These are phyloP conservation scores for Listronotus bonariensis DNA, from an alignment of 1,140 invertebrate genomes.

Conservation along the genomic window DNA sequence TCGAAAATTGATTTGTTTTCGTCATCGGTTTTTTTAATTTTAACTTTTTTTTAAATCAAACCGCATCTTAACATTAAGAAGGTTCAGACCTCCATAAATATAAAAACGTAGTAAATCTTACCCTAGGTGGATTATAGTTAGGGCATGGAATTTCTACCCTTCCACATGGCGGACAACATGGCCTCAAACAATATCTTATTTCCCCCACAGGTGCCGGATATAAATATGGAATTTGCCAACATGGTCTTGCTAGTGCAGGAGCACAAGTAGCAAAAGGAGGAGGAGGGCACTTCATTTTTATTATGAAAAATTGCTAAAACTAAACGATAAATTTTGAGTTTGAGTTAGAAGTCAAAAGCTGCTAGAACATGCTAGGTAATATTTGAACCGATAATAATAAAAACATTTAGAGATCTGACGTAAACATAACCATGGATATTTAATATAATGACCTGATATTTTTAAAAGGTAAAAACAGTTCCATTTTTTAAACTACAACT, in stretches of 20 bases:
- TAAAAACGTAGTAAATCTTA: not conserved
- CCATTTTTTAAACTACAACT: too few species aligned
- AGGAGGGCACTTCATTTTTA: slow-evolving; percentile 5
- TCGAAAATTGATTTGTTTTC: too few species aligned
- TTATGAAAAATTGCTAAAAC: not conserved
- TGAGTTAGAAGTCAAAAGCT: not conserved
- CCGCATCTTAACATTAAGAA: too few species aligned
- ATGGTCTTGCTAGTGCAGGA: slow-evolving; percentile 19
- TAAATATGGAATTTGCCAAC: slow-evolving; percentile 21
- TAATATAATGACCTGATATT: too few species aligned
- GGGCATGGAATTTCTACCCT: slow-evolving; percentile 20
- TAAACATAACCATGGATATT: too few species aligned
- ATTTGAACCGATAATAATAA: too few species aligned
- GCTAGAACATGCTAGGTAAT: too few species aligned
- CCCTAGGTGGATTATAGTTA: slow-evolving; percentile 22
- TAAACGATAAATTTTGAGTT: slow-evolving; percentile 16
- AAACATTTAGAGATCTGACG: too few species aligned
- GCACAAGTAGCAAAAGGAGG: slow-evolving; percentile 21
- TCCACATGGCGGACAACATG: slow-evolving; percentile 22
- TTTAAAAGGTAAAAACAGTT: too few species aligned
- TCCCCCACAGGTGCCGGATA: slow-evolving; percentile 19
- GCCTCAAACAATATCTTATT: slow-evolving; percentile 17
- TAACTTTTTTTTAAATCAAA: too few species aligned
- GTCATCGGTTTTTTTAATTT: too few species aligned
- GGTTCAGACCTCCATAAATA: too few species aligned